Evolutionary conservation across 2,797 vertebrate genomes (phyloP).

Genomic region (Pteronotus mesoamericanus): DNA sequence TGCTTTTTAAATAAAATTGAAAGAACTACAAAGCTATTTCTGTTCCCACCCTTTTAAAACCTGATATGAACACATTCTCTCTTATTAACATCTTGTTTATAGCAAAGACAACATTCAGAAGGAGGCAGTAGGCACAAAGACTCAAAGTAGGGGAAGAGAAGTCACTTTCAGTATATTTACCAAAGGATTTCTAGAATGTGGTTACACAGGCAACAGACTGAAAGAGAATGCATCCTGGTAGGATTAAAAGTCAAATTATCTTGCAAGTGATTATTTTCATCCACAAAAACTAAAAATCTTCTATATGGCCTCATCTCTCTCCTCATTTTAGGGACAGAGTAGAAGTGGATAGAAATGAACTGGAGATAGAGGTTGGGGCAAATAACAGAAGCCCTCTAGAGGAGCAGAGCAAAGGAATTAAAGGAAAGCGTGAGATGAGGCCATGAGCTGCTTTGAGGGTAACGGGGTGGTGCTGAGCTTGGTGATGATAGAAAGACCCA

Average conservation of each 20-base stretch:
- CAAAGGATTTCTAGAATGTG: background rate
- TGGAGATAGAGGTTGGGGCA: background rate
- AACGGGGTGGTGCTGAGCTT: background rate
- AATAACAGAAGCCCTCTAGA: background rate
- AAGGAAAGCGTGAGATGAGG: background rate
- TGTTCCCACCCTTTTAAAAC: background rate
- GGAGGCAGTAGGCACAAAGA: background rate
- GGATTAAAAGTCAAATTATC: background rate
- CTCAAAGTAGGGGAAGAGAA: background rate
- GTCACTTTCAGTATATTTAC: background rate
- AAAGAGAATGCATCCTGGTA: background rate
- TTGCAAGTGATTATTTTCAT: background rate
- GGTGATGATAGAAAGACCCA: background rate
- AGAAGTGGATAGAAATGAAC: background rate
- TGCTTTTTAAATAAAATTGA: background rate
- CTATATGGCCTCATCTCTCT: background rate
- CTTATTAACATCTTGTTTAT: background rate
- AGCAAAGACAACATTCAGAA: background rate
- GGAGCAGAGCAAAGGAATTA: background rate
- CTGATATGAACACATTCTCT: background rate
- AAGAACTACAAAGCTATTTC: background rate
- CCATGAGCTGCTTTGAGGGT: background rate
- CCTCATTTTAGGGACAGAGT: background rate
- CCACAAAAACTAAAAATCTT: background rate
- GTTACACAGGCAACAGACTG: background rate